Base-by-base conservation (phyloP, 2,797 vertebrate species). In the Microctenopoma lineatum region DNA sequence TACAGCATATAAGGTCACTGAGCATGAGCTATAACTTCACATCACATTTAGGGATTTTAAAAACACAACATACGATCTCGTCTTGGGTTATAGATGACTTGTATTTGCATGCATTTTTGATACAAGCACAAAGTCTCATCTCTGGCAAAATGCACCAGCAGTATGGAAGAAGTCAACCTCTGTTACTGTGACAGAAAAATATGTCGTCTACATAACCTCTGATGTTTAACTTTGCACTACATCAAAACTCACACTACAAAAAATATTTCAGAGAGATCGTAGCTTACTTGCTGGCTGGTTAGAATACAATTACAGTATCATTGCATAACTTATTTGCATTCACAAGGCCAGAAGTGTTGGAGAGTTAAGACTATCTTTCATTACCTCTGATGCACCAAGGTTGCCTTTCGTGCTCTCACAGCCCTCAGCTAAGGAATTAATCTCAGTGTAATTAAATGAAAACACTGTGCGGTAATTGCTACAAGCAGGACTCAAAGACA, bases 311-410 rank as follows among this genome's bases (percentile, higher is more conserved):
- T 73, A 72, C 68, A 78, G 52, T 81, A 77, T 71, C 57, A 44
- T 86, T 91, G 90, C 90, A 90, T 91, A 90, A 84, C 54, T 64
- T 66, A 26, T 86, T 88, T 82, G 70, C 80, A 77, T 87, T 97
- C 94, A 99, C 95, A 98, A 94, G 81, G 95, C 96, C 88, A 97
- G 92, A 80, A 98, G 94, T n/a, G 96, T 98, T 12, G 97, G 96
- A 45, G 97, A 98, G 92, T 96, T 96, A 54, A 98, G 95, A 72
- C 94, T 95, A 90, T 96, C 96, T 51, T 96, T 96, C 2, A 94
- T 95, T 65, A 95, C 93, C 89, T 97, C 96, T 0, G 96, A 79
- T 4, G 77, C 69, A 26, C 87, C 80, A 0, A 84, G 70, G 56
- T 86, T 77, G 73, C 94, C 94, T 90, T 95, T 95, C 80, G 95